A percentile compares a stretch with the other conserved stretches of the same genome.
phyloP scores from a whole-genome alignment of 2,113 vertebrate genomes.

The Pica pica region DNA sequence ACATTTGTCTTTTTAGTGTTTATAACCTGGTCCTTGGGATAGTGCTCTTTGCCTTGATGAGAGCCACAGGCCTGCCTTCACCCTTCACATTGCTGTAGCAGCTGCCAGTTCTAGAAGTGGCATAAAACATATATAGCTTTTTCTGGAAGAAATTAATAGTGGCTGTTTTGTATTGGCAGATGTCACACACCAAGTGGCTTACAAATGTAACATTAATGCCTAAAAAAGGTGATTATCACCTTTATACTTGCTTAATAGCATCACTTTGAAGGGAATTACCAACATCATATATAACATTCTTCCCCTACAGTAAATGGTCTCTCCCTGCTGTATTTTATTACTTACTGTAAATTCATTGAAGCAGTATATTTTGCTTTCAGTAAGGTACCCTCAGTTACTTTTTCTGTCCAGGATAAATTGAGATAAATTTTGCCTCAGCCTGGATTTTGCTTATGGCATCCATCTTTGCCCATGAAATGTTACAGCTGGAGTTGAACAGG shows the following conservation, averaged over 20 bases:
- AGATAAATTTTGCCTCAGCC: slow-evolving; percentile 34
- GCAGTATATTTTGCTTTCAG: slow-evolving; percentile 40
- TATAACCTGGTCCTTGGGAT: not conserved
- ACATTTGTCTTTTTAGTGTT: not conserved
- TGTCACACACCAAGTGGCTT: not conserved
- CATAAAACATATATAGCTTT: not conserved
- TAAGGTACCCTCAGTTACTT: not conserved
- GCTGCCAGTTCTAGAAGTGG: not conserved
- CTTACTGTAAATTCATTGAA: slow-evolving; percentile 25
- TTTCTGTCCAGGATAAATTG: slow-evolving; percentile 37
- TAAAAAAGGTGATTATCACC: not conserved
- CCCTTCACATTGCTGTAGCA: not conserved
- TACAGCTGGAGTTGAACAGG: not conserved
- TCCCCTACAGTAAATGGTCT: not conserved
- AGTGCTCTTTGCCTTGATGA: not conserved
- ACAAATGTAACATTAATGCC: not conserved
- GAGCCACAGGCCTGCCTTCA: fast-evolving
- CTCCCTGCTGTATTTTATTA: slow-evolving; percentile 9
- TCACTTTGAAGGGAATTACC: not conserved
- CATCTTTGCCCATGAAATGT: slow-evolving; percentile 32
- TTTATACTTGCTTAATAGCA: not conserved
- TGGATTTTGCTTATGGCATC: slow-evolving; percentile 12
- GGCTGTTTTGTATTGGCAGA: not conserved
- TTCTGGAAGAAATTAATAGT: not conserved
- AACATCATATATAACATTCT: not conserved